These are phyloP conservation scores for Holacanthella duospinosa DNA, from an alignment of 2,888 invertebrate genomes.

Conservation along the genomic window DNA sequence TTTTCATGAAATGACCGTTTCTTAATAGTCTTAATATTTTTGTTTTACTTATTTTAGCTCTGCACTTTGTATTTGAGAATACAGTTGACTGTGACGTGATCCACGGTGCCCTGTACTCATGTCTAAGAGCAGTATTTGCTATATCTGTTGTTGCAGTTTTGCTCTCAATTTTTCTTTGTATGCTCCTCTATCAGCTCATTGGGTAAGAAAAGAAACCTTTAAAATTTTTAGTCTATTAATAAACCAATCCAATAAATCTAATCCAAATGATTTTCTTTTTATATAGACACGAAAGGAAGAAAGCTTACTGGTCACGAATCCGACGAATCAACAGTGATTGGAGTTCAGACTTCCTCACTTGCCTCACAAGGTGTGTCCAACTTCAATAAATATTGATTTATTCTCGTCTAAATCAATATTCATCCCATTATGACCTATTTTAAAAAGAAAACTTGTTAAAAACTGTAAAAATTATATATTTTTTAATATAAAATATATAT, in stretches of 20 bases:
- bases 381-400: neutral
- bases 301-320: slow-evolving; percentile 81
- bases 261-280: too few species aligned
- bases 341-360: slow-evolving; percentile 71
- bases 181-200: slow-evolving; percentile 79
- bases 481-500: neutral
- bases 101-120: slow-evolving; percentile 77
- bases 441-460: neutral
- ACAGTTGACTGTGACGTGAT: slow-evolving; percentile 82
- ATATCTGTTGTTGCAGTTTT: slow-evolving; percentile 79
- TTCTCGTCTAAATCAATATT: too few species aligned
- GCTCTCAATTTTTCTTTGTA: slow-evolving; percentile 81
- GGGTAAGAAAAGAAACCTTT: slow-evolving; percentile 47
- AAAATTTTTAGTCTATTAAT: neutral
- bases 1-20: too few species aligned
- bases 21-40: neutral
- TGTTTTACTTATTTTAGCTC: slow-evolving; percentile 44
- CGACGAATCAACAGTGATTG: slow-evolving; percentile 46
- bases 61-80: slow-evolving; percentile 72
- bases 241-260: neutral
- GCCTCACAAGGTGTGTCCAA: slow-evolving; percentile 52
- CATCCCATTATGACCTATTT: too few species aligned
- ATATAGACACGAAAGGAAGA: slow-evolving; percentile 84
- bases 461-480: neutral
- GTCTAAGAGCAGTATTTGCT: slow-evolving; percentile 79